A percentile compares a stretch with the other conserved stretches of the same genome.
Evolutionary conservation across 1,140 invertebrate species (phyloP).

Genomic region (Nasonia vitripennis): DNA sequence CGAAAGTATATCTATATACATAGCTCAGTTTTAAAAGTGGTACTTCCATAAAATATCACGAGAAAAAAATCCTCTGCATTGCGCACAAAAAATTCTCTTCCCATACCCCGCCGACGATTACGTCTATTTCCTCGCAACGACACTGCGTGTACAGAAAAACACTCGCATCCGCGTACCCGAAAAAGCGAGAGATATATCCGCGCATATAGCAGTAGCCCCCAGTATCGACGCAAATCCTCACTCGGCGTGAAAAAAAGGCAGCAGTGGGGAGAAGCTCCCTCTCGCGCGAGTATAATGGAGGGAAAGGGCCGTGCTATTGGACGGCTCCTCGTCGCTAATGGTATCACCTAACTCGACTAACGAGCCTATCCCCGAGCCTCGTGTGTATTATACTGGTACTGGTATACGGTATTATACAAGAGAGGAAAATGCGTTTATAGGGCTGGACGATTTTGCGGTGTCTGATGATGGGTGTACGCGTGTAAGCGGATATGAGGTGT

Average conservation of each 20-base stretch:
- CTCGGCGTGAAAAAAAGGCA: slow-evolving; percentile 31
- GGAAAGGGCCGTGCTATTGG: slow-evolving; percentile 57
- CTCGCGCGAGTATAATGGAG: slow-evolving; percentile 13
- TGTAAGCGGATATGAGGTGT: background rate
- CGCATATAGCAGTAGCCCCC: too few relatives aligned
- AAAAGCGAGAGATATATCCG: too few relatives aligned
- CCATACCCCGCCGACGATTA: too few relatives aligned
- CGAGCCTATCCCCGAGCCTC: slow-evolving; percentile 56
- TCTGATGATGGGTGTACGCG: background rate
- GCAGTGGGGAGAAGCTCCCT: slow-evolving; percentile 16
- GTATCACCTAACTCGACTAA: slow-evolving; percentile 62
- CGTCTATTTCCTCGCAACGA: too few relatives aligned
- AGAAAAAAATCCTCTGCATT: background rate
- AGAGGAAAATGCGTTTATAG: slow-evolving; percentile 22
- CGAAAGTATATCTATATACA: too few relatives aligned
- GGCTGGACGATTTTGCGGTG: background rate
- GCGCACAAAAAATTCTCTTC: background rate
- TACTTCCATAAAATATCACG: too few relatives aligned
- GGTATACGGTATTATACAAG: too few relatives aligned
- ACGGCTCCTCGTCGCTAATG: slow-evolving; percentile 52
- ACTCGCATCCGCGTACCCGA: too few relatives aligned
- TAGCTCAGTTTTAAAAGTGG: too few relatives aligned
- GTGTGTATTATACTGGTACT: too few relatives aligned
- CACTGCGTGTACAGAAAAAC: too few relatives aligned
- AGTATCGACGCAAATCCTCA: too few relatives aligned